These are phyloP conservation scores for Kuschelorhynchus macadamiae DNA, from an alignment of 2,888 invertebrate genomes.

Conservation along the genomic window DNA sequence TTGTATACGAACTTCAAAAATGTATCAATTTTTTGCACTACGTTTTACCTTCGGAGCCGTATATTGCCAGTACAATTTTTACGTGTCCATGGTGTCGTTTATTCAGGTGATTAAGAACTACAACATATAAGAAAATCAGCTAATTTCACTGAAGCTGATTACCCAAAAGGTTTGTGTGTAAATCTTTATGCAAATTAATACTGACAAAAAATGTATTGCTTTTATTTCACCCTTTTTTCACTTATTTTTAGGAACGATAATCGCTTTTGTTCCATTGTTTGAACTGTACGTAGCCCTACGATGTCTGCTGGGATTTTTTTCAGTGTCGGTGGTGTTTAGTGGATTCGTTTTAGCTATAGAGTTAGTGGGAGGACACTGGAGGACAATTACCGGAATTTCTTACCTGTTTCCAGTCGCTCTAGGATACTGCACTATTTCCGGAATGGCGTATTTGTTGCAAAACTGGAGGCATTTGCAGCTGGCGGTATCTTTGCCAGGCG, in stretches of 20 bases:
- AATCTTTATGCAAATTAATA: too few relatives aligned
- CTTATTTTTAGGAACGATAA: conserved; percentile 65
- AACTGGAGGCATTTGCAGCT: conserved; percentile 83
- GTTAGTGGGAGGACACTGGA: conserved; percentile 84
- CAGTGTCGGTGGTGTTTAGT: conserved; percentile 86
- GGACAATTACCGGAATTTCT: conserved; percentile 84
- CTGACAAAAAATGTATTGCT: too few relatives aligned
- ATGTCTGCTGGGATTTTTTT: conserved; percentile 81
- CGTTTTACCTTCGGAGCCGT: too few relatives aligned
- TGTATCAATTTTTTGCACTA: too few relatives aligned
- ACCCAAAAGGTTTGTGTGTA: too few relatives aligned
- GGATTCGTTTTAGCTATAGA: conserved; percentile 86
- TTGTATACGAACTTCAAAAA: too few relatives aligned
- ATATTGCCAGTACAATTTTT: too few relatives aligned
- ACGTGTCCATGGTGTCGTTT: too few relatives aligned
- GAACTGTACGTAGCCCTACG: conserved; percentile 79
- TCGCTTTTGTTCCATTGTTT: conserved; percentile 80
- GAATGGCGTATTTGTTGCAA: conserved; percentile 78
- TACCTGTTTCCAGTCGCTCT: conserved; percentile 85
- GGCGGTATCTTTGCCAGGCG: conserved; percentile 80
- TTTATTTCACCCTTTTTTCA: too few relatives aligned
- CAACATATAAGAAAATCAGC: too few relatives aligned
- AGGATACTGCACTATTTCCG: conserved; percentile 81
- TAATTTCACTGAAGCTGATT: too few relatives aligned
- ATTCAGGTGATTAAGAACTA: too few relatives aligned